Evolutionary conservation across 2,888 invertebrate genomes (phyloP).

Genomic region (Cerastoderma edule): DNA sequence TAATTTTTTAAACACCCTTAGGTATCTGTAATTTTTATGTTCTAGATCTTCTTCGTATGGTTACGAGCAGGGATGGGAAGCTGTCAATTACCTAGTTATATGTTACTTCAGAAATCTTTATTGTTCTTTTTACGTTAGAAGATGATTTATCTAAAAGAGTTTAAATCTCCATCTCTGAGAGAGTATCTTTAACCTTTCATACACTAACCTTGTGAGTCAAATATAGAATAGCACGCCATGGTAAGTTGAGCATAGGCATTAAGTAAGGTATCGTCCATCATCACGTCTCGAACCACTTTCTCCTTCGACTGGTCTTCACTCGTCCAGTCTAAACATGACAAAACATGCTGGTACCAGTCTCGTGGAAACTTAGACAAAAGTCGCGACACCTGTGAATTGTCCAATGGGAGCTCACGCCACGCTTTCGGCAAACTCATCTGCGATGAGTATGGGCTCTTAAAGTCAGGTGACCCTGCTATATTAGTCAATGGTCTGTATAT

Average conservation of each 20-base stretch:
- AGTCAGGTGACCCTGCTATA: slow-evolving; percentile 77
- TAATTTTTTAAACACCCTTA: too few relatives aligned
- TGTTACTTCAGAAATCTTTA: too few relatives aligned
- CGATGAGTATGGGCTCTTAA: slow-evolving; percentile 76
- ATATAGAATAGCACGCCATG: slow-evolving; percentile 81
- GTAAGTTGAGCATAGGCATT: slow-evolving; percentile 79
- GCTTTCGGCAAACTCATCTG: slow-evolving; percentile 76
- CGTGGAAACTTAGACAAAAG: slow-evolving; percentile 74
- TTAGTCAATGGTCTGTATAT: slow-evolving; percentile 80
- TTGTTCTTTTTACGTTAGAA: too few relatives aligned
- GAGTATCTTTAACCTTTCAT: too few relatives aligned
- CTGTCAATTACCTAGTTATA: too few relatives aligned
- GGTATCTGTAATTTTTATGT: too few relatives aligned
- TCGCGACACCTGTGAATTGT: slow-evolving; percentile 73
- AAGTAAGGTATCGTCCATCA: slow-evolving; percentile 72
- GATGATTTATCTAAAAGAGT: too few relatives aligned
- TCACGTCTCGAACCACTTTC: slow-evolving; percentile 72
- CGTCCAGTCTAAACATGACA: slow-evolving; percentile 71
- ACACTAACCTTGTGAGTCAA: slow-evolving; percentile 75
- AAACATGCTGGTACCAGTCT: slow-evolving; percentile 79
- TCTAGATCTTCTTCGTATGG: too few relatives aligned
- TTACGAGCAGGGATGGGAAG: too few relatives aligned
- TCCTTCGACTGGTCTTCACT: slow-evolving; percentile 67
- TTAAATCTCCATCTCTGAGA: too few relatives aligned
- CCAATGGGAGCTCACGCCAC: slow-evolving; percentile 80